A percentile compares a stretch with the other conserved stretches of the same genome.
Conservation (phyloP, 2,797 vertebrate species). For the Bradypus variegatus region DNA sequence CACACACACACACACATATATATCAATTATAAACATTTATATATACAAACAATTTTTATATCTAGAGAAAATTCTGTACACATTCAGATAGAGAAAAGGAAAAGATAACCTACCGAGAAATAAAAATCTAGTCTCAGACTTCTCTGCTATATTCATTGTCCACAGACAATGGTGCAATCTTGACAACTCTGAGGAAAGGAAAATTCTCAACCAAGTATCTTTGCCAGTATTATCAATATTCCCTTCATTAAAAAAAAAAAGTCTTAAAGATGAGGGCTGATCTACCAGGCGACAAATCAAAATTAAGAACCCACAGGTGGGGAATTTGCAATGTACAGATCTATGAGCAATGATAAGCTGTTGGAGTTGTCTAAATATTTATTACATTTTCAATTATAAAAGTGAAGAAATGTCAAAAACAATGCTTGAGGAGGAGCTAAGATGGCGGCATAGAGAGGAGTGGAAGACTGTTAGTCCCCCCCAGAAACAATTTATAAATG, state of each 20-base stretch:
- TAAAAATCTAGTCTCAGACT: background rate
- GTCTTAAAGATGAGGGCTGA: background rate
- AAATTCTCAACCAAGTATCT: background rate
- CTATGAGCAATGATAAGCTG: background rate
- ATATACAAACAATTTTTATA: background rate
- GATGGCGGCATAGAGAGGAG: too few relatives aligned
- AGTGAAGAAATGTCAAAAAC: background rate
- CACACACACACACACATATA: too few relatives aligned
- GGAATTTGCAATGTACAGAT: background rate
- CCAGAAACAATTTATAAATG: too few relatives aligned
- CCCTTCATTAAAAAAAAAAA: background rate
- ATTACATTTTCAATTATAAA: background rate
- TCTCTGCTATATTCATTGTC: background rate
- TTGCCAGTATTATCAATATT: background rate
- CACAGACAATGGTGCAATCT: background rate
- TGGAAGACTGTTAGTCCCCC: too few relatives aligned
- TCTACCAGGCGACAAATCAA: conserved; percentile 4
- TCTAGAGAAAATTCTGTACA: conserved; percentile 24
- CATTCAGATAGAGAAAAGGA: background rate
- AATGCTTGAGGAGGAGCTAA: conserved; percentile 10
- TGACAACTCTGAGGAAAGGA: conserved; percentile 6
- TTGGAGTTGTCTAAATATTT: background rate
- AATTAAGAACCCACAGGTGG: conserved; percentile 18
- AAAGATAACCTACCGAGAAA: conserved; percentile 31
- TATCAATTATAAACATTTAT: background rate